Evolutionary conservation across 2,888 invertebrate genomes (phyloP).

Genomic region (Selenia dentaria): DNA sequence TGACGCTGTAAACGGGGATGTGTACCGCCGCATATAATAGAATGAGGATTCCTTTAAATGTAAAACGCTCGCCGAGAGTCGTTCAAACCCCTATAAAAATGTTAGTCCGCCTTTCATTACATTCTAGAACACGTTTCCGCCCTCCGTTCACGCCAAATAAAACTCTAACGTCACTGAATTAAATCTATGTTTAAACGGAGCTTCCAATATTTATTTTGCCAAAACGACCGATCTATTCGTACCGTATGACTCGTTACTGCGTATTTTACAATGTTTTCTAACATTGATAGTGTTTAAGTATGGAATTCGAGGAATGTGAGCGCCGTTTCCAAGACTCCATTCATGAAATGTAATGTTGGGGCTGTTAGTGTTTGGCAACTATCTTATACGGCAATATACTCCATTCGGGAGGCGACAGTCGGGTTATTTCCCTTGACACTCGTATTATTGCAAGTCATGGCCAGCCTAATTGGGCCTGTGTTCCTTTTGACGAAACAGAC

Average conservation of each 20-base stretch:
- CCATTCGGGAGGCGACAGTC: slow-evolving; percentile 56
- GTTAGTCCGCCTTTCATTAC: slow-evolving; percentile 81
- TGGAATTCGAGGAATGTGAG: slow-evolving; percentile 18
- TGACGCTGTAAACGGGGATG: slow-evolving; percentile 67
- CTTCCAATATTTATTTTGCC: slow-evolving; percentile 52
- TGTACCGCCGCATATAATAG: slow-evolving; percentile 75
- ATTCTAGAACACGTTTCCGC: slow-evolving; percentile 60
- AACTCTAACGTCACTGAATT: slow-evolving; percentile 39
- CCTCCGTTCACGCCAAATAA: slow-evolving; percentile 38
- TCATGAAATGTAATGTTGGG: slow-evolving; percentile 42
- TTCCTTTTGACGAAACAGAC: slow-evolving; percentile 43
- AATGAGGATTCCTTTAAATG: slow-evolving; percentile 79
- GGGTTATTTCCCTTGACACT: slow-evolving; percentile 74
- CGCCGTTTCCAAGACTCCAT: slow-evolving; percentile 10
- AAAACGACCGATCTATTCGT: slow-evolving; percentile 64
- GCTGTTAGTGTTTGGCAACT: slow-evolving; percentile 45
- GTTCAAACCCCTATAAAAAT: slow-evolving; percentile 82
- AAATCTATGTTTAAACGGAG: slow-evolving; percentile 36
- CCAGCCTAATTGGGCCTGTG: slow-evolving; percentile 53
- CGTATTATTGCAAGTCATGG: slow-evolving; percentile 67
- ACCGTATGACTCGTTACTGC: slow-evolving; percentile 50
- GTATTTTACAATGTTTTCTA: slow-evolving; percentile 59
- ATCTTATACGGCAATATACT: slow-evolving; percentile 55
- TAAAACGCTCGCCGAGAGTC: slow-evolving; percentile 76
- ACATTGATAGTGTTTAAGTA: slow-evolving; percentile 37